These are phyloP conservation scores for Leuciscus idus DNA, from an alignment of 2,113 vertebrate species.

Conservation along the genomic window DNA sequence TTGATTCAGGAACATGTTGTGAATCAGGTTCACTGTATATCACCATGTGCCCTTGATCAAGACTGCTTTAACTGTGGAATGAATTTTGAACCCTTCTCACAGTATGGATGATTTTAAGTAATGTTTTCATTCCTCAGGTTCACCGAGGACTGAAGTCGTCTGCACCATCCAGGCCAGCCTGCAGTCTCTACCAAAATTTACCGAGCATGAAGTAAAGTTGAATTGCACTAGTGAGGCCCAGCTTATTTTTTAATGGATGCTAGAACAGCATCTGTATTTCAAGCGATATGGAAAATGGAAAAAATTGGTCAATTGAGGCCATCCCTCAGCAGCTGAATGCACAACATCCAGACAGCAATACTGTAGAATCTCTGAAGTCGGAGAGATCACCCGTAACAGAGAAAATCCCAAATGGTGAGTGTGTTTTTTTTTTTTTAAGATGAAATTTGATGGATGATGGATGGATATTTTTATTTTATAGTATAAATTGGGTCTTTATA, in stretches of 20 bases:
- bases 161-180: slow-evolving; percentile 9
- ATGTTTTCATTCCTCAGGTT: neutral
- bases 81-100: neutral
- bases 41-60: neutral
- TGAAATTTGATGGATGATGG: neutral
- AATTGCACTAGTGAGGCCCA: neutral
- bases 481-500: too few species aligned
- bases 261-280: neutral
- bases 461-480: too few species aligned
- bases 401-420: slow-evolving; percentile 54
- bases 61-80: neutral
- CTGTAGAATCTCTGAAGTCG: slow-evolving; percentile 12
- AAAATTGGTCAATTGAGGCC: slow-evolving; percentile 7
- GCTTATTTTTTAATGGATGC: slow-evolving; percentile 48
- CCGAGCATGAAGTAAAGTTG: slow-evolving; percentile 7
- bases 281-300: slow-evolving; percentile 54
- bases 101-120: neutral
- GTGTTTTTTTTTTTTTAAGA: neutral
- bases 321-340: neutral
- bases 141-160: neutral
- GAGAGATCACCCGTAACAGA: neutral
- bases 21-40: neutral
- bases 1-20: too few species aligned
- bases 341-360: neutral
- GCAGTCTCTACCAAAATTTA: neutral